Conservation (phyloP, 1,140 invertebrate species). For the Solenopsis fugax region DNA sequence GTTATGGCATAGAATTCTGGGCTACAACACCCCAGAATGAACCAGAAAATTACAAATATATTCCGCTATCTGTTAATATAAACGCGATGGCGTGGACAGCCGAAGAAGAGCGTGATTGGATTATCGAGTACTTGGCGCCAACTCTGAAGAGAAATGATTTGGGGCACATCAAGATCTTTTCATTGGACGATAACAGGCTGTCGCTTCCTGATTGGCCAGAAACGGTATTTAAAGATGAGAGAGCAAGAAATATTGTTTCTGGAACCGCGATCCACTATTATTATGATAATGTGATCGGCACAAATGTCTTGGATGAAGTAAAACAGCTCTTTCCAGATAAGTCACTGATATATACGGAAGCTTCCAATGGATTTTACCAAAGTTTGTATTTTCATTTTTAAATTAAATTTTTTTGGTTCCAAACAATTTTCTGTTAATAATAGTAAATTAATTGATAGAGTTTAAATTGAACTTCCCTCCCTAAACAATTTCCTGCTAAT, state of each 20-base stretch:
- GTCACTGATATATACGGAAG: slow-evolving; percentile 30
- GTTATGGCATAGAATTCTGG: slow-evolving; percentile 88
- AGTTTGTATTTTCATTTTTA: neutral
- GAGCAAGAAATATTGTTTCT: slow-evolving; percentile 85
- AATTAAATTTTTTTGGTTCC: neutral
- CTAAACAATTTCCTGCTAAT: neutral
- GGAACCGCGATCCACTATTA: slow-evolving; percentile 91
- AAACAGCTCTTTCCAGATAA: slow-evolving; percentile 35
- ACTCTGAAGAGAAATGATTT: slow-evolving; percentile 88
- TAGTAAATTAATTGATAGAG: too few species aligned
- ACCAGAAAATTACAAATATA: slow-evolving; percentile 87
- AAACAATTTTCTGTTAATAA: neutral
- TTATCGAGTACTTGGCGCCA: slow-evolving; percentile 90
- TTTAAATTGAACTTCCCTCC: neutral
- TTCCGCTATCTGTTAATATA: slow-evolving; percentile 87
- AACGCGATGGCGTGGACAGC: slow-evolving; percentile 92
- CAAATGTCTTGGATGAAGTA: slow-evolving; percentile 85
- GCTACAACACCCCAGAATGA: slow-evolving; percentile 90
- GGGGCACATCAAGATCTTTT: slow-evolving; percentile 89
- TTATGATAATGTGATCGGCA: slow-evolving; percentile 87
- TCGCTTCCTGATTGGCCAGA: slow-evolving; percentile 88
- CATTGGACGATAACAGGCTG: slow-evolving; percentile 91
- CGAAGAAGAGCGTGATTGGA: slow-evolving; percentile 88
- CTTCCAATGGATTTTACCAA: neutral
- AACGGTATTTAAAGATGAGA: slow-evolving; percentile 48